Conservation (phyloP, 2,113 vertebrate species). For the Gallinago paraguaiae region DNA sequence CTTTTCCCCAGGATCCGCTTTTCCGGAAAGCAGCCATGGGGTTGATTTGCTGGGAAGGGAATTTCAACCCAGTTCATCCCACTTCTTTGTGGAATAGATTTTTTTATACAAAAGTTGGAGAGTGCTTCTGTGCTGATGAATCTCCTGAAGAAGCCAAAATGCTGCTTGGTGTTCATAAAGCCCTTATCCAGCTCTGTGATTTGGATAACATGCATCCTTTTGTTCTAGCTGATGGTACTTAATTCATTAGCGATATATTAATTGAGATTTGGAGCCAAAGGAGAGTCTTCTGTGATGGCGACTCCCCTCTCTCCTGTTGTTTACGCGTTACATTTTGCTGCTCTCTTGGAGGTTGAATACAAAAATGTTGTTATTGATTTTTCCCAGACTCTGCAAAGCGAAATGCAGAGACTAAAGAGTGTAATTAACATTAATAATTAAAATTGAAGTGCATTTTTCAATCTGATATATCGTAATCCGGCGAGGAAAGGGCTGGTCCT, state of each 20-base stretch:
- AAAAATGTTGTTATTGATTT: background rate
- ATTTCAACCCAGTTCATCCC: background rate
- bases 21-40: background rate
- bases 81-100: background rate
- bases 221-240: rapidly evolving
- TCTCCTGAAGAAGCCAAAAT: background rate
- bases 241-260: rapidly evolving
- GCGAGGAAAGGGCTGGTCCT: background rate
- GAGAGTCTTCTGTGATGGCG: rapidly evolving
- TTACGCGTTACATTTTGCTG: background rate
- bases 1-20: background rate
- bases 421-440: slow-evolving; percentile 19
- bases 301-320: background rate
- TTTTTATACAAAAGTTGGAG: background rate
- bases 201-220: rapidly evolving
- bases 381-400: background rate
- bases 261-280: background rate
- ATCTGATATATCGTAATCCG: background rate
- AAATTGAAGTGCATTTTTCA: background rate
- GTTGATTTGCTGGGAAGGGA: background rate
- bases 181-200: rapidly evolving
- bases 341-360: background rate
- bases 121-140: background rate
- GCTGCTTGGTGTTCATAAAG: background rate
- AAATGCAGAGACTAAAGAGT: background rate